These are phyloP conservation scores for Tauraco erythrolophus DNA, from an alignment of 2,113 vertebrate species.

Conservation along the genomic window DNA sequence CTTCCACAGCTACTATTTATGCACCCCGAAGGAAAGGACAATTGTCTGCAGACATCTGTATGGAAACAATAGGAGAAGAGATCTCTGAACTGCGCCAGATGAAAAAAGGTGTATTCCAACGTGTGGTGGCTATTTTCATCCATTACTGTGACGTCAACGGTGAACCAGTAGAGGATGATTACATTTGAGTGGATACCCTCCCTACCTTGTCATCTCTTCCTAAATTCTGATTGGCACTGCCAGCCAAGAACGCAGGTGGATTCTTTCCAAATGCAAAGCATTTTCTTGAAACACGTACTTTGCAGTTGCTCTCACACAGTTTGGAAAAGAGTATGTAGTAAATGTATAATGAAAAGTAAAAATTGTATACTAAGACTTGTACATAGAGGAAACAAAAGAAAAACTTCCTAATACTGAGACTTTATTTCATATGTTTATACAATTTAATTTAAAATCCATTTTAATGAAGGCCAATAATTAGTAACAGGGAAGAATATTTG, in stretches of 20 bases:
- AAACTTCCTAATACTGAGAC: constrained; percentile 74
- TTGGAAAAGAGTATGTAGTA: constrained; percentile 68
- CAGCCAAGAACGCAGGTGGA: constrained; percentile 18
- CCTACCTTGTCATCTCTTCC: neutral
- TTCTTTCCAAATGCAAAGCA: neutral
- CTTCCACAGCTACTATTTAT: constrained; percentile 90
- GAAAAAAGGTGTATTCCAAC: constrained; percentile 90
- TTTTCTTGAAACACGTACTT: constrained; percentile 6
- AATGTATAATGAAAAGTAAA: constrained; percentile 73
- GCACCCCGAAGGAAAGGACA: constrained; percentile 96
- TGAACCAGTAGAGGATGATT: constrained; percentile 95
- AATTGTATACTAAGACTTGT: constrained; percentile 80
- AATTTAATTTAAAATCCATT: constrained; percentile 82
- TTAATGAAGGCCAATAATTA: constrained; percentile 79
- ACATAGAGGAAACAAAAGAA: constrained; percentile 72
- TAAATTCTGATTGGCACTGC: constrained; percentile 3
- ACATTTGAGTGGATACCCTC: constrained; percentile 81
- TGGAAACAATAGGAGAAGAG: constrained; percentile 98
- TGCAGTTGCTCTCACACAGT: constrained; percentile 21
- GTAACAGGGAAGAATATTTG: constrained; percentile 59
- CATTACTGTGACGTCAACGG: constrained; percentile 97
- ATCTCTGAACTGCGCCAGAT: constrained; percentile 95
- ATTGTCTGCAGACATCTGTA: constrained; percentile 95
- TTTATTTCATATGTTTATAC: constrained; percentile 87
- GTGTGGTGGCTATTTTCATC: constrained; percentile 95